A percentile compares a stretch with the other conserved stretches of the same genome.
Conservation (phyloP, 2,888 invertebrate genomes). For the Ophion costatus region DNA sequence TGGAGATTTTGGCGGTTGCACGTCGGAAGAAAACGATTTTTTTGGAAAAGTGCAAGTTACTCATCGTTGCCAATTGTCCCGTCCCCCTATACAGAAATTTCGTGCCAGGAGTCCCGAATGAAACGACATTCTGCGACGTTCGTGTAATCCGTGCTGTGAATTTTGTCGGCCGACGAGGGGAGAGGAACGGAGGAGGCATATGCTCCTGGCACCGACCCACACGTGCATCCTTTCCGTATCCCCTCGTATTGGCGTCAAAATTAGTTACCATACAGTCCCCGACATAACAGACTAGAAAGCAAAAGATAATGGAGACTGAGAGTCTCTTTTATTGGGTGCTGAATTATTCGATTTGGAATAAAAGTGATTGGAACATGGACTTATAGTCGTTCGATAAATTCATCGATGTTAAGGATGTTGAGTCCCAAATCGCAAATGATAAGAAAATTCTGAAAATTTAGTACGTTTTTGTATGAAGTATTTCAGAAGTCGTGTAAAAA, state of each 20-base stretch:
- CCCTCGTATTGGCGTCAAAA: not conserved
- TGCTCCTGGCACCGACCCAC: constrained; percentile 9
- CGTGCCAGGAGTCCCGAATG: not conserved
- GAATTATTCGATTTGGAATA: not conserved
- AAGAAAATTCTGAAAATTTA: no score
- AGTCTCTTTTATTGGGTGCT: not conserved
- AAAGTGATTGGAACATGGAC: not conserved
- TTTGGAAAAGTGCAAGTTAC: not conserved
- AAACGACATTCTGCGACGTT: not conserved
- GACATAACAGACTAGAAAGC: not conserved
- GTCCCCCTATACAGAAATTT: not conserved
- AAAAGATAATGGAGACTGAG: not conserved
- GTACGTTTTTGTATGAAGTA: no score
- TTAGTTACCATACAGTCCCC: not conserved
- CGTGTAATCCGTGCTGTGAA: not conserved
- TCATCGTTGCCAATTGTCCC: not conserved
- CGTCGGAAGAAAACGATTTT: not conserved
- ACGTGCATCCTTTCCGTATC: not conserved
- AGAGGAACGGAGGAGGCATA: not conserved
- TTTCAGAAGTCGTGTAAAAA: no score
- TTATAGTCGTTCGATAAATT: not conserved
- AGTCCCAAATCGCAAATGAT: no score
- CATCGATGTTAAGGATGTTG: no score
- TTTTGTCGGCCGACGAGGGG: not conserved
- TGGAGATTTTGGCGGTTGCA: not conserved